Percentiles rank a stretch among this genome's conserved stretches.
These are phyloP conservation scores for Orius insidiosus DNA, from an alignment of 1,140 invertebrate genomes.

Conservation along the genomic window DNA sequence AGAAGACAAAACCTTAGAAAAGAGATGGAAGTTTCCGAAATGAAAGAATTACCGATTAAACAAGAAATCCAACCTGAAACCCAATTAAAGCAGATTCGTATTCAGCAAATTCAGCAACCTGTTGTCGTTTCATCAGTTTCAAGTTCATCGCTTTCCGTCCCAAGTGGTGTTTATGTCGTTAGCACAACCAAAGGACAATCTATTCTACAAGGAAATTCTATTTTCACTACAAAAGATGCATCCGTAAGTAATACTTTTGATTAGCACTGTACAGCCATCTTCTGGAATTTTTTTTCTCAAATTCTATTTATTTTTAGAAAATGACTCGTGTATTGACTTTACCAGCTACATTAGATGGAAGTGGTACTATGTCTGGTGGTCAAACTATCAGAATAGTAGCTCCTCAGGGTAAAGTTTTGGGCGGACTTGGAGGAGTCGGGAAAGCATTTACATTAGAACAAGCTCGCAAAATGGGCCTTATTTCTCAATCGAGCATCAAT, in stretches of 20 bases:
- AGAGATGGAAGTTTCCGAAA: not conserved
- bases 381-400: slow-evolving; percentile 15
- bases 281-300: too few species aligned
- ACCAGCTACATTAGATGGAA: not conserved
- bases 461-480: slow-evolving; percentile 45
- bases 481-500: slow-evolving; percentile 33
- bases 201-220: too few species aligned
- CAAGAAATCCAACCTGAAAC: too few species aligned
- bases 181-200: not conserved
- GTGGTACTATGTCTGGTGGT: not conserved
- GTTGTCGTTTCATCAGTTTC: not conserved
- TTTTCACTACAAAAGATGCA: too few species aligned
- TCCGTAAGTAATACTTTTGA: too few species aligned
- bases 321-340: slow-evolving; percentile 8
- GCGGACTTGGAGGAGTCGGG: not conserved
- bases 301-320: slow-evolving; percentile 12
- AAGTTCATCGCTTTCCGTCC: not conserved
- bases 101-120: not conserved
- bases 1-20: slow-evolving; percentile 4
- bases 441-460: slow-evolving; percentile 53
- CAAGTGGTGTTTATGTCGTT: not conserved
- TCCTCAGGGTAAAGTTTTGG: slow-evolving; percentile 3
- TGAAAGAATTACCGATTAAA: not conserved
- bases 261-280: too few species aligned
- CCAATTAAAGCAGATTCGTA: too few species aligned